Base-by-base conservation (phyloP, 2,797 vertebrate species). In the Uromys caudimaculatus region DNA sequence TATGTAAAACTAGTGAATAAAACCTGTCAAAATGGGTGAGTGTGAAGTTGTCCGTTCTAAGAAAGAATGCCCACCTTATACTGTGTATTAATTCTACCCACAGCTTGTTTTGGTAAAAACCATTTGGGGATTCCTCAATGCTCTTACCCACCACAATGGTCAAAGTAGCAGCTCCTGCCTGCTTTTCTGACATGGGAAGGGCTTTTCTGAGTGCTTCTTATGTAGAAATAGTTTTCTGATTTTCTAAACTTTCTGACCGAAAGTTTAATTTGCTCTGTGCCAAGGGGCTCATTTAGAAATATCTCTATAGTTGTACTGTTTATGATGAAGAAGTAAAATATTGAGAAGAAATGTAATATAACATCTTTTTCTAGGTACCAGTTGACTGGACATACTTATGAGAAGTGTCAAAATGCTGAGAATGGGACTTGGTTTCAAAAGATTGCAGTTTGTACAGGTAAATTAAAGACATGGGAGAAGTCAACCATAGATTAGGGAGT, bases 11-110 rank as follows among this genome's bases (percentile, higher is more conserved):
- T 19, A 32, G 60, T 94, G 64, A 96, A 92, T 35, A 86, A 2
- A 0, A 50, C 97, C 90, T 98, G 98, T 77, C 79, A 78, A 52
- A 89, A 93, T 4, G 98, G 98, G 97, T 98, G 73, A 97, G 97
- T 97, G 29, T 41, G 32, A 90, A 50, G 29, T 7, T 10, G 67
- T 44, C 32, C 41, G 44, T 41, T 79, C 69, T 90, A 41, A 94
- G 50, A 62, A 88, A 67, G 47, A 23, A 12, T 23, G 12, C 41
- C 17, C 16, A 41, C 47, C 19, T 58, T 21, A 16, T 47, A 82
- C n/a, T 71, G 21, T 54, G 5, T 56, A 23, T 56, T 78, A 94
- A 69, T 56, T 96, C n/a, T 38, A 23, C 50, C 56, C 52, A 78
- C 60, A 71, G 13, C 38, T 83, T 92, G 35, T 38, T 81, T 24